Percentiles rank a stretch among this genome's conserved stretches.
These are phyloP conservation scores for Megaceryle torquata DNA, from an alignment of 2,113 vertebrate species.

Conservation along the genomic window DNA sequence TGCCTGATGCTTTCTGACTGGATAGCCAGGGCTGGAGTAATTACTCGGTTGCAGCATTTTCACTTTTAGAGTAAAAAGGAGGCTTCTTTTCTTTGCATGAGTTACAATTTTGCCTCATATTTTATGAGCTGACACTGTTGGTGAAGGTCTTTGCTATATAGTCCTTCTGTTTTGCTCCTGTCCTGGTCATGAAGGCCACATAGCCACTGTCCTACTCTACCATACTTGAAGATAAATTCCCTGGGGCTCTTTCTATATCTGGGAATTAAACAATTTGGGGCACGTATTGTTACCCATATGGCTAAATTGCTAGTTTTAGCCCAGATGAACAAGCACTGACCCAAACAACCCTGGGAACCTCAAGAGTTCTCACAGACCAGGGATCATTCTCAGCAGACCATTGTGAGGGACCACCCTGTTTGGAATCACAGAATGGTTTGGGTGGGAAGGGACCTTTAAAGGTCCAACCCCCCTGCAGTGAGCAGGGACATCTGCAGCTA, in stretches of 20 bases:
- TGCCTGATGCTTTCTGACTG: slow-evolving; percentile 60
- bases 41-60: background rate
- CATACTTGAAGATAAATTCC: background rate
- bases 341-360: background rate
- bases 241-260: background rate
- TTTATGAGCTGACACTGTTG: background rate
- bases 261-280: background rate
- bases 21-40: slow-evolving; percentile 5
- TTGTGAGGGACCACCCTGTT: background rate
- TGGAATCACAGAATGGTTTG: background rate
- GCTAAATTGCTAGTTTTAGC: background rate
- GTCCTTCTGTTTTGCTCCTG: background rate
- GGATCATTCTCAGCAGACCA: background rate
- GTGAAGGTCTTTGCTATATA: background rate
- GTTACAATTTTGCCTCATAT: background rate
- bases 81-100: background rate
- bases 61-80: background rate
- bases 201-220: background rate
- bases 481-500: no score
- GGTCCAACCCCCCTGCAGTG: no score
- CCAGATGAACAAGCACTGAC: background rate
- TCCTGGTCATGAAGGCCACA: background rate
- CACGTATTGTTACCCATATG: background rate
- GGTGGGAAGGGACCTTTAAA: no score
- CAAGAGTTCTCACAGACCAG: background rate